Base-by-base conservation (phyloP, 1,140 invertebrate genomes). In the Chrysopa pallens region DNA sequence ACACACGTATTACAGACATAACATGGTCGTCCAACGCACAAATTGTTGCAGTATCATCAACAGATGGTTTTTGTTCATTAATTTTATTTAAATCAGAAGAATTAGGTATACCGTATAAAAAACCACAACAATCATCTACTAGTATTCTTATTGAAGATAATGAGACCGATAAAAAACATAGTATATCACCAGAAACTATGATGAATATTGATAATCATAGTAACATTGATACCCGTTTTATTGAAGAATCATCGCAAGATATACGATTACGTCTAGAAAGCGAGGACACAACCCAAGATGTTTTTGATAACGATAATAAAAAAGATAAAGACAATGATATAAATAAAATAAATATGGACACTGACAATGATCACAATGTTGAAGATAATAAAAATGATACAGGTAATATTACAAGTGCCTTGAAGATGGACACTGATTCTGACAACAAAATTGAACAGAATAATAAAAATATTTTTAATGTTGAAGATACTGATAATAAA, bases 1-100 rank as follows among this genome's bases (percentile, higher is more conserved):
- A 93, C 51, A 88, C 90, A 1, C 72, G 88, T 52, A 65, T 97
- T 8, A 94, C 86, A 33, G 92, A 97, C 66, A 48, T 96, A 12
- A 64, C 84, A 0, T 98, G 93, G 93, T 92, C 92, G 5, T 64
- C 68, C 3, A 82, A 96, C 69, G 91, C 89, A 1, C 63, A 63
- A 36, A 64, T 84, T 28, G 60, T 97, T 42, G 69, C 91, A 2
- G 80, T 84, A 0, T 89, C 88, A 12, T 97, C 93, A 28, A 92
- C 89, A 0, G 93, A 98, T 67, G 93, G 92, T 1, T 98, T 87
- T 59, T 93, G 89, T 59, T 92, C 93, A 0, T 66, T 97, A 44
- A 72, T 95, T 36, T 78, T 76, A 29, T 97, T 98, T 64, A 66
- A 72, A 27, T 63, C 76, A 13, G 72, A 68, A 6, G 93, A 98